Evolutionary conservation across 2,797 vertebrate genomes (phyloP), one percentile per base, ranked within the genome.

Genomic region (Danio albolineatus): DNA sequence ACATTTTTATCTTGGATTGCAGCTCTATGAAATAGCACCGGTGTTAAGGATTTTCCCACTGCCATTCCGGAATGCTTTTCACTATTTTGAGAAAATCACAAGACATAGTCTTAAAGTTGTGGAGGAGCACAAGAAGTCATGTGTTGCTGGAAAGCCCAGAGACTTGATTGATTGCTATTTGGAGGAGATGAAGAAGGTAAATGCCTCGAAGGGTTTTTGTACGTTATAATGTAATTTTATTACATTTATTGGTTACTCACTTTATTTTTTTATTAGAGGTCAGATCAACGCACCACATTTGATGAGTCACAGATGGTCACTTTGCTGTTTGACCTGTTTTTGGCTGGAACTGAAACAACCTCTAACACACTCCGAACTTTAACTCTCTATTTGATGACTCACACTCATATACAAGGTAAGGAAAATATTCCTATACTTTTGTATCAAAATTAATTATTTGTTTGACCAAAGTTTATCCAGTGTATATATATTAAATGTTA

Each of bases 81-180:
- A 41, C 2, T 48, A 69, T 69, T 78, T 21, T 60, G 43, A 7
- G 6, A 6, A 9, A n/a, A 66, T 77, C 9, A 48, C 13, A 67
- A 44, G 49, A 60, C 54, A 78, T 12, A 69, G 69, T 59, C 54
- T 67, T 9, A 69, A 78, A 69, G 76, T 60, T 48, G 69, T 80
- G 49, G 38, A 59, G n/a, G 69, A 64, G 48, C 78, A 80, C 59
- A 80, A 36, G 14, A 51, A 28, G 51, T 54, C 70, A n/a, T 14
- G 0, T 10, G 71, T 80, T 36, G 7, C 69, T 0, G 70, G 69
- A 4, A 14, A 80, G 53, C 48, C 71, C 19, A 80, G 57, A 80
- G 78, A 80, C 7, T 4, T 80, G 9, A 80, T 73, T 43, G 57
- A 80, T 17, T 43, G 46, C 57, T 80, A 80, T 38, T 59, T 73